These are phyloP conservation scores for Carpatolechia fugitivella DNA, from an alignment of 2,888 invertebrate genomes.

Conservation along the genomic window DNA sequence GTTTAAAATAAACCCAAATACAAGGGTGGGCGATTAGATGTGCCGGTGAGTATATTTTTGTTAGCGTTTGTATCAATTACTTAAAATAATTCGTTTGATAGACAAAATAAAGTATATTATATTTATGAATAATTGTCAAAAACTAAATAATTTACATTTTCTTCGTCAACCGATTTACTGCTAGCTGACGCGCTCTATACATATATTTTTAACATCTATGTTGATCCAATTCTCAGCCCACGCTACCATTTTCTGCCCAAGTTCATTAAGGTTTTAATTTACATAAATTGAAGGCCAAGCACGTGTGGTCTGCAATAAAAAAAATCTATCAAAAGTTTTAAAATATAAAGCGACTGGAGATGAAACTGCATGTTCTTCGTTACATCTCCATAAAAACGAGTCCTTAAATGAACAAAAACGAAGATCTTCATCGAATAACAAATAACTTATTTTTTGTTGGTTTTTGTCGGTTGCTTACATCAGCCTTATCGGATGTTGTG, in stretches of 20 bases:
- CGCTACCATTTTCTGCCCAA: conserved; percentile 4
- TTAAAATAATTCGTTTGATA: too few relatives aligned
- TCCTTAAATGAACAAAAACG: conserved; percentile 50
- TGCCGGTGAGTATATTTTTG: too few relatives aligned
- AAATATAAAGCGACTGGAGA: conserved; percentile 5
- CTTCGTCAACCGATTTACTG: background rate
- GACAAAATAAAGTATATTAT: too few relatives aligned
- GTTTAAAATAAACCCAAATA: too few relatives aligned
- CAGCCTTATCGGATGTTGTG: conserved; percentile 30
- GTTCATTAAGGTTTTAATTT: conserved; percentile 9
- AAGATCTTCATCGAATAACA: conserved; percentile 62
- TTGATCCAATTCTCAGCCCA: background rate
- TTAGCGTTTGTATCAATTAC: too few relatives aligned
- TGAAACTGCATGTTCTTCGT: conserved; percentile 8
- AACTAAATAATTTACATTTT: too few relatives aligned
- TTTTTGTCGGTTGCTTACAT: conserved; percentile 22
- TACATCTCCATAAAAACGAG: conserved; percentile 11
- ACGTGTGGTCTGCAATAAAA: conserved; percentile 9
- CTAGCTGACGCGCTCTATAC: background rate
- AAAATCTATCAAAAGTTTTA: background rate
- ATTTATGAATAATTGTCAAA: too few relatives aligned
- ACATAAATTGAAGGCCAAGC: conserved; percentile 7
- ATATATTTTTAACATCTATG: background rate
- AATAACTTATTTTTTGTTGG: conserved; percentile 58
- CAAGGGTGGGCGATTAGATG: too few relatives aligned